Percentiles rank a stretch among this genome's conserved stretches.
Conservation (phyloP, 23 tunicate species). For the Halocynthia roretzi region DNA sequence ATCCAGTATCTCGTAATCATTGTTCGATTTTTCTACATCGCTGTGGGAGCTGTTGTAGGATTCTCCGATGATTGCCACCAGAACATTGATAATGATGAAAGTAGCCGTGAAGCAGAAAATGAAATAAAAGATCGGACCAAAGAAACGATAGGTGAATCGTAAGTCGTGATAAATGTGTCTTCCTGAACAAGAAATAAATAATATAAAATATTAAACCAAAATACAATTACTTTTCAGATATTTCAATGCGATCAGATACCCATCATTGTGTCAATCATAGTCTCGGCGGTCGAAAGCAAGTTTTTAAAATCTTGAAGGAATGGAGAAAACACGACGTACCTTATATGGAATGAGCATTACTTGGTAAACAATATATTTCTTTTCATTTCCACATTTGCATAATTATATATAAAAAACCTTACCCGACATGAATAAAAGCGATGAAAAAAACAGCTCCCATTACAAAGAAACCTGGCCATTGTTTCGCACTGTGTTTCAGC, state of each 20-base stretch:
- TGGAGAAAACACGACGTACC: conserved; percentile 74
- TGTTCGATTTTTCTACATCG: conserved; percentile 26
- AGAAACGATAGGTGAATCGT: conserved; percentile 46
- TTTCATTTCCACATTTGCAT: neutral
- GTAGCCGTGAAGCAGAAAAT: conserved; percentile 83
- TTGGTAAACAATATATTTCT: neutral
- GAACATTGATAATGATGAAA: conserved; percentile 82
- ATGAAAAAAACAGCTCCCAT: conserved; percentile 72
- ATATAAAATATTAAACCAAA: neutral
- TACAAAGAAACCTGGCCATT: conserved; percentile 98
- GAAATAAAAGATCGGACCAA: conserved; percentile 90
- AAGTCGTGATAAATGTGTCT: conserved; percentile 56
- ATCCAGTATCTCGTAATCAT: conserved; percentile 83
- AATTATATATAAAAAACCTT: neutral
- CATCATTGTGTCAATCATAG: conserved; percentile 79
- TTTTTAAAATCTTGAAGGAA: conserved; percentile 68
- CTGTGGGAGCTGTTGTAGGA: conserved; percentile 56
- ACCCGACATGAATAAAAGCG: conserved; percentile 86
- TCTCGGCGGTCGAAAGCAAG: conserved; percentile 56
- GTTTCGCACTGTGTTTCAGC: conserved; percentile 81
- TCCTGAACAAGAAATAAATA: conserved; percentile 33
- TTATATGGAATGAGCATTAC: neutral
- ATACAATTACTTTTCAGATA: neutral
- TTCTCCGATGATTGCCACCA: conserved; percentile 92
- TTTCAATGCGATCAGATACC: conserved; percentile 27